These are phyloP conservation scores for Lonchura striata DNA, from an alignment of 2,113 vertebrate species.

Conservation along the genomic window DNA sequence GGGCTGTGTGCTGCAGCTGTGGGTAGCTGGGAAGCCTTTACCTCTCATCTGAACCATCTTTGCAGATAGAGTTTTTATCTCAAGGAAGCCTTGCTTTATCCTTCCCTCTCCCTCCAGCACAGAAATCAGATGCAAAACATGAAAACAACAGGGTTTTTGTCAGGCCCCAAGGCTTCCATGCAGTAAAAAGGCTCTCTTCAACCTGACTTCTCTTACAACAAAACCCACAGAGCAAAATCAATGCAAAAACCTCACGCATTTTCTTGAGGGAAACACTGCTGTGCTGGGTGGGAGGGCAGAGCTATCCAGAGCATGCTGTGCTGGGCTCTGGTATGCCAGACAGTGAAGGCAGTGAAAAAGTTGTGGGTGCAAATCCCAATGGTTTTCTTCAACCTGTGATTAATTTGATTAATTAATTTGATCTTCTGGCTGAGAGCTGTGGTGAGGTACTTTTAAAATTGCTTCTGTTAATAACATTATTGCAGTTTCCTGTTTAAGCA, in stretches of 20 bases:
- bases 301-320: not conserved
- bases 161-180: not conserved
- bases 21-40: not conserved
- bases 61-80: not conserved
- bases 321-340: not conserved
- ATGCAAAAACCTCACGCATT: not conserved
- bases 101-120: not conserved
- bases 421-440: not conserved
- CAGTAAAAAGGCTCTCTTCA: not conserved
- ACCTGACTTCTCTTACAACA: not conserved
- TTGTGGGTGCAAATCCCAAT: not conserved
- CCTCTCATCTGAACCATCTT: not conserved
- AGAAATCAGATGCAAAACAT: not conserved
- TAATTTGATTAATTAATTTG: not conserved
- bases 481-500: not conserved
- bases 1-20: accelerated
- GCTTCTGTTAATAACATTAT: not conserved
- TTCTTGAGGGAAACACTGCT: not conserved
- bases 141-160: not conserved
- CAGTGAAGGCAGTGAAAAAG: not conserved
- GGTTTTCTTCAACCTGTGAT: not conserved
- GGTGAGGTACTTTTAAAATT: not conserved
- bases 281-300: accelerated
- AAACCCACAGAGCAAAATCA: not conserved
- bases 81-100: not conserved